phyloP scores from a whole-genome alignment of 2,797 vertebrate species.

The Semotilus atromaculatus region DNA sequence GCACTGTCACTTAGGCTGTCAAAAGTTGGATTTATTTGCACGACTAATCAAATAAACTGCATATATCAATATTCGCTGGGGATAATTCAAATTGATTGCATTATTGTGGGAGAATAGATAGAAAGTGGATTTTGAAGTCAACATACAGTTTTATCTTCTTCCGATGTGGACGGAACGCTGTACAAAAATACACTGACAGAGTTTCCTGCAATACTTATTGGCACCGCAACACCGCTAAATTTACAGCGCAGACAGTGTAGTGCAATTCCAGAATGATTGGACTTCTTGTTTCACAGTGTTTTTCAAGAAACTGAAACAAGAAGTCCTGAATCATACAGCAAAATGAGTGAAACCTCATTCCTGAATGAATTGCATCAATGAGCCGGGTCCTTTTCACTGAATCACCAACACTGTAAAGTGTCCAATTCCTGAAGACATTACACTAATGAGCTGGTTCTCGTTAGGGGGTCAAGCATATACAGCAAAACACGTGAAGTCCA shows the following conservation, averaged over 20 bases:
- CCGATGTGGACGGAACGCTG: not conserved
- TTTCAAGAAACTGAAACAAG: not conserved
- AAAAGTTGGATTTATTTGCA: not conserved
- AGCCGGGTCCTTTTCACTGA: no score
- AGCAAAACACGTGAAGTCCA: no score
- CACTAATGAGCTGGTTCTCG: no score
- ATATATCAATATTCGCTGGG: not conserved
- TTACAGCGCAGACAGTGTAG: not conserved
- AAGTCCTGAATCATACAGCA: not conserved
- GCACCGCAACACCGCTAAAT: no score
- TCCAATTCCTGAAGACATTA: no score
- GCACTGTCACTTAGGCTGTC: not conserved
- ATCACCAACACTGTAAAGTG: no score
- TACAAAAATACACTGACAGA: not conserved
- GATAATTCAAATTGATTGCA: not conserved
- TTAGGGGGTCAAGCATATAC: no score
- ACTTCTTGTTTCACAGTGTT: no score
- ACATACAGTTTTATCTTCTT: not conserved
- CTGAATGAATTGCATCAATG: no score
- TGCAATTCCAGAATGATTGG: not conserved
- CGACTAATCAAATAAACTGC: not conserved
- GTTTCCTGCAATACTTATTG: not conserved
- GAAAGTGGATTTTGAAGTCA: not conserved
- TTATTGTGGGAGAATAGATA: not conserved
- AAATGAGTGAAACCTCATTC: no score